Conservation (phyloP, 2,797 vertebrate genomes). For the Synaphobranchus kaupii region DNA sequence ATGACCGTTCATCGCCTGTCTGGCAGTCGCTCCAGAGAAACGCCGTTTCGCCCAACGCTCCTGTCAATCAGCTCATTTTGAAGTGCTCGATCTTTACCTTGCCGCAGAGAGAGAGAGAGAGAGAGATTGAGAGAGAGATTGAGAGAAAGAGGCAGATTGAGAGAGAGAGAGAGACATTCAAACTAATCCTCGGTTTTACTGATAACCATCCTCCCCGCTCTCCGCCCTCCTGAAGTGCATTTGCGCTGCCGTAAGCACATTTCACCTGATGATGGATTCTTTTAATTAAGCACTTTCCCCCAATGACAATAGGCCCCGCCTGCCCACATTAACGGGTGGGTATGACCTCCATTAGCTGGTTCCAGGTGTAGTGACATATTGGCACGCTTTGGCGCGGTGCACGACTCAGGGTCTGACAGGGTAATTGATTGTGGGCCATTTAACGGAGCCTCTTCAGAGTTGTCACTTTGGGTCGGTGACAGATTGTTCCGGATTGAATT, state of each 20-base stretch:
- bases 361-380: conserved; percentile 24
- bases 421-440: conserved; percentile 26
- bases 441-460: background rate
- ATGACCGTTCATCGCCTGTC: background rate
- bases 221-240: background rate
- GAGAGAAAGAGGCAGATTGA: background rate
- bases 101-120: background rate
- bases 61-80: background rate
- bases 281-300: background rate
- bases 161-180: background rate
- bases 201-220: background rate
- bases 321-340: background rate
- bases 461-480: conserved; percentile 20
- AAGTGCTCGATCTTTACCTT: background rate
- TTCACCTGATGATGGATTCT: conserved; percentile 10
- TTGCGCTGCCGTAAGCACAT: conserved; percentile 9
- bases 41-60: background rate
- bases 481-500: conserved; percentile 9
- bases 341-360: conserved; percentile 15
- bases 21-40: background rate
- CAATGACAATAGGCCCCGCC: background rate
- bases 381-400: background rate
- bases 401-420: background rate
- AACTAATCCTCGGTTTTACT: background rate
- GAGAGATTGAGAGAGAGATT: background rate